Percentiles rank a stretch among this genome's conserved stretches.
Evolutionary conservation across 2,888 invertebrate genomes (phyloP).

Genomic region (Malthinus seriepunctatus): DNA sequence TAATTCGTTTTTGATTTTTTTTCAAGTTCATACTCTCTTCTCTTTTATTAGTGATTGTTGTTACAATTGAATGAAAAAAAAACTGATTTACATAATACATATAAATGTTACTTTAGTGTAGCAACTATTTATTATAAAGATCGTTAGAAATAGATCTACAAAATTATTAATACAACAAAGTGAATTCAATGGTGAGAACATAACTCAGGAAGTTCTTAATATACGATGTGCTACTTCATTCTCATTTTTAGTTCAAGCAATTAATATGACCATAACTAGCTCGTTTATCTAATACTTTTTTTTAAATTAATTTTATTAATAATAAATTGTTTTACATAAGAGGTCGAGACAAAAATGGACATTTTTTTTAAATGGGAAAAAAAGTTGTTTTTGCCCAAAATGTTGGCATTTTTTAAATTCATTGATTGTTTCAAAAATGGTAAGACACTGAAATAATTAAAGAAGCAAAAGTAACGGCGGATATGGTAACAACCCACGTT

Average conservation of each 20-base stretch:
- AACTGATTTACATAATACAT: too few relatives aligned
- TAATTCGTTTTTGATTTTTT: too few relatives aligned
- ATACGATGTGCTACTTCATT: conserved; percentile 13
- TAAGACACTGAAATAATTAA: conserved; percentile 15
- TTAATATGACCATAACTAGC: conserved; percentile 15
- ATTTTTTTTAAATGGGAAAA: too few relatives aligned
- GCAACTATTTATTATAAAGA: neutral
- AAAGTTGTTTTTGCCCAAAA: too few relatives aligned
- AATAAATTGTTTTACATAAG: too few relatives aligned
- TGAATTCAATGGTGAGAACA: conserved; percentile 18
- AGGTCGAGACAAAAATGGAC: too few relatives aligned
- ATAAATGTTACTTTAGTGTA: too few relatives aligned
- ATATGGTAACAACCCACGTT: conserved; percentile 14
- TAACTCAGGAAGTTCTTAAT: conserved; percentile 20
- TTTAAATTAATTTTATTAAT: neutral
- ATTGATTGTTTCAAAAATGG: conserved; percentile 12
- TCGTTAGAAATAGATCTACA: conserved; percentile 13
- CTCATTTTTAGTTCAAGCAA: conserved; percentile 18
- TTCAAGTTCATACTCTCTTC: too few relatives aligned
- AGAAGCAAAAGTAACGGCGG: conserved; percentile 15
- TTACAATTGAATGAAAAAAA: too few relatives aligned
- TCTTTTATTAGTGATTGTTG: too few relatives aligned
- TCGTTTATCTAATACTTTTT: conserved; percentile 11
- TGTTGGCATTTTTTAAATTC: neutral
- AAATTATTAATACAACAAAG: conserved; percentile 8